Conservation (phyloP, 2,797 vertebrate species). For the Aeoliscus strigatus region DNA sequence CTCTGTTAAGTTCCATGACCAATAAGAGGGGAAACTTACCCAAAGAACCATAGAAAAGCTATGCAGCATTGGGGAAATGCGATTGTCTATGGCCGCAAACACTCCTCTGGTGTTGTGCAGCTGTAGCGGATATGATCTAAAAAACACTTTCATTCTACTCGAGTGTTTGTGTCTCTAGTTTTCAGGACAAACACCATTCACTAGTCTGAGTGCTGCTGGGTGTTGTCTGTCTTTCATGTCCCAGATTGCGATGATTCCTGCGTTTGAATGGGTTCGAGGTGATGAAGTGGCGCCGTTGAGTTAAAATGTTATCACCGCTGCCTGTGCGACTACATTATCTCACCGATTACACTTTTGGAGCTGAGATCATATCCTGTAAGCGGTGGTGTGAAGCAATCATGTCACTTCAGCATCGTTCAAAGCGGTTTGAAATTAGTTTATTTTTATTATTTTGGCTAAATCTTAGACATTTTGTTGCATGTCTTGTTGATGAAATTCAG, state of each 20-base stretch:
- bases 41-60: conserved; percentile 20
- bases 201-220: conserved; percentile 17
- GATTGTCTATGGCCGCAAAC: background rate
- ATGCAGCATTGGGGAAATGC: conserved; percentile 53
- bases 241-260: conserved; percentile 21
- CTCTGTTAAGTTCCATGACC: conserved; percentile 32
- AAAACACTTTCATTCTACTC: conserved; percentile 21
- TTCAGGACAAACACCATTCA: conserved; percentile 18
- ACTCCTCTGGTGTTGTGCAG: conserved; percentile 24
- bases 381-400: conserved; percentile 7
- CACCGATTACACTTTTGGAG: conserved; percentile 20
- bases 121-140: conserved; percentile 33
- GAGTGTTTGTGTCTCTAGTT: conserved; percentile 39
- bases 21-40: conserved; percentile 39
- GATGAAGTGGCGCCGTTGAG: conserved; percentile 34
- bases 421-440: conserved; percentile 8
- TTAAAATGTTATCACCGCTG: conserved; percentile 11
- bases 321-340: conserved; percentile 29
- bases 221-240: conserved; percentile 39
- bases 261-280: conserved; percentile 44
- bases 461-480: conserved; percentile 1
- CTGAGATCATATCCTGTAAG: conserved; percentile 24
- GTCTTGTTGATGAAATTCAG: conserved; percentile 3
- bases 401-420: background rate
- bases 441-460: background rate